A percentile compares a stretch with the other conserved stretches of the same genome.
Conservation (phyloP, 2,113 vertebrate species). For the Paradoxurus hermaphroditus region DNA sequence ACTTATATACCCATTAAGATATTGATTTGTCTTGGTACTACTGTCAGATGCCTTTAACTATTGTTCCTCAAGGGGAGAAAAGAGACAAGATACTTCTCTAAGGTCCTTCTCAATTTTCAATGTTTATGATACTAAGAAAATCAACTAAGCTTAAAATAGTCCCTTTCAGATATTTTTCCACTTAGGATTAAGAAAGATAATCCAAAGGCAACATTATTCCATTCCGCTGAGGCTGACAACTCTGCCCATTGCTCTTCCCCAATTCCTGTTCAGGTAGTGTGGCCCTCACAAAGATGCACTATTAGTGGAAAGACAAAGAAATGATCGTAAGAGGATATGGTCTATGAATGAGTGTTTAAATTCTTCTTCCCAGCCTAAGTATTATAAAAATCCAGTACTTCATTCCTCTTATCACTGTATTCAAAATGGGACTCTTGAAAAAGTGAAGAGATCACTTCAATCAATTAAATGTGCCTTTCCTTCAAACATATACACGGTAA, state of each 20-base stretch:
- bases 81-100: not conserved
- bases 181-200: not conserved
- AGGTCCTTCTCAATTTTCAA: constrained; percentile 13
- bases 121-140: constrained; percentile 16
- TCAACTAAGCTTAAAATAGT: constrained; percentile 36
- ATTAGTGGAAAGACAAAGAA: not conserved
- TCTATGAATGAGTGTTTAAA: not conserved
- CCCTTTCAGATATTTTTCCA: not conserved
- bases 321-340: not conserved
- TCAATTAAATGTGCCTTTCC: not conserved
- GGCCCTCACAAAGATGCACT: not conserved
- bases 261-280: not conserved
- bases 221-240: not conserved
- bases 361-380: not conserved
- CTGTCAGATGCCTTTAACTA: not conserved
- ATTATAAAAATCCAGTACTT: not conserved
- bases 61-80: not conserved
- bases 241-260: not conserved
- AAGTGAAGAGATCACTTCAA: not conserved
- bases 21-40: not conserved
- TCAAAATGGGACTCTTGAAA: not conserved
- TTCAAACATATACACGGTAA: not conserved
- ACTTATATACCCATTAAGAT: not conserved
- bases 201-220: not conserved
- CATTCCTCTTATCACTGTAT: not conserved